Percentiles rank a stretch among this genome's conserved stretches.
phyloP scores from a whole-genome alignment of 2,888 invertebrate genomes.

The Dermolepida albohirtum region DNA sequence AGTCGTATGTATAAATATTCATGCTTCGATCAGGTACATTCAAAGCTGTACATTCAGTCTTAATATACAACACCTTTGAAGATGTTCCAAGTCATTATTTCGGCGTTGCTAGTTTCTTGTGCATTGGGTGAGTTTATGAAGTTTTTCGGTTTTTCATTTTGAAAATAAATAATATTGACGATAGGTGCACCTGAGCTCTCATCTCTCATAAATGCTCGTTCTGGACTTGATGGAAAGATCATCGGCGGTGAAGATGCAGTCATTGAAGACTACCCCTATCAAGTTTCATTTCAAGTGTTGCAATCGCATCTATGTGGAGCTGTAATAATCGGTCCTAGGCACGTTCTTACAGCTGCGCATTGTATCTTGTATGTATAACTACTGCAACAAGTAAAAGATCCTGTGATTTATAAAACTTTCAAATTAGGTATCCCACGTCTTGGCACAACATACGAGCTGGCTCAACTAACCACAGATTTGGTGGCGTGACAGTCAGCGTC shows the following conservation, averaged over 20 bases:
- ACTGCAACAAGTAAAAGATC: not conserved
- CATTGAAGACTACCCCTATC: slow-evolving; percentile 52
- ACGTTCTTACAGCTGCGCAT: slow-evolving; percentile 54
- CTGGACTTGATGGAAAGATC: slow-evolving; percentile 49
- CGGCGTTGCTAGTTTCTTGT: too few relatives aligned
- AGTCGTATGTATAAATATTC: too few relatives aligned
- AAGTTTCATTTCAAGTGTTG: slow-evolving; percentile 49
- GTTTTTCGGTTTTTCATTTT: too few relatives aligned
- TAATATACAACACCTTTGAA: too few relatives aligned
- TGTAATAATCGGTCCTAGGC: slow-evolving; percentile 48
- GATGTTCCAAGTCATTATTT: too few relatives aligned
- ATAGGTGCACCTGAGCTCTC: too few relatives aligned
- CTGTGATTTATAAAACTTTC: not conserved
- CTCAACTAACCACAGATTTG: slow-evolving; percentile 17
- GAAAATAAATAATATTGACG: too few relatives aligned
- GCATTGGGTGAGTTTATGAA: too few relatives aligned
- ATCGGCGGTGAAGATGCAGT: slow-evolving; percentile 51
- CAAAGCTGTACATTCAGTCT: too few relatives aligned
- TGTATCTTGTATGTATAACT: slow-evolving; percentile 48
- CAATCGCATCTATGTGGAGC: slow-evolving; percentile 53
- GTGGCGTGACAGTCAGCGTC: slow-evolving; percentile 31
- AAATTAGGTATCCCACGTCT: not conserved
- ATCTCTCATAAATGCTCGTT: not conserved
- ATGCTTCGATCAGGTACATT: too few relatives aligned
- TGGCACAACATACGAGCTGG: slow-evolving; percentile 17